Base-by-base conservation (phyloP, 2,888 invertebrate species). In the Chironomus tentans region DNA sequence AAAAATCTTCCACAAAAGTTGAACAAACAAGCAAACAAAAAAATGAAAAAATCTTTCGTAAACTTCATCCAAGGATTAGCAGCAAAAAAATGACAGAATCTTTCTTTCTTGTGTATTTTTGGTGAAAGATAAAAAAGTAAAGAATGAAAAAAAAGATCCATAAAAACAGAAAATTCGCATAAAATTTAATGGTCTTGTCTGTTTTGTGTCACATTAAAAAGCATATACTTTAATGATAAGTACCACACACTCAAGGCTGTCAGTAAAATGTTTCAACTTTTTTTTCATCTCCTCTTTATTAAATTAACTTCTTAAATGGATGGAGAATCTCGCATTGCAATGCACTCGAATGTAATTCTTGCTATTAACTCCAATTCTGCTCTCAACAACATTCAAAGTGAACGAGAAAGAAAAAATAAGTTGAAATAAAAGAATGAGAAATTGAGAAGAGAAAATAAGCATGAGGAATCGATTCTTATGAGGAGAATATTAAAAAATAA, bases 191-290 rank as follows among this genome's bases (percentile, higher is more conserved):
- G 65, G 18, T 22, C 13, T 65, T 65, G 65, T 65, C 65, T 65
- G 65, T 65, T 65, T 65, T 65, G 21, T 65, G 65, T 65, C 65
- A 65, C 22, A 65, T 65, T 65, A 65, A 22, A 65, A 65, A 65
- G 65, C 22, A 38, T 38, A 65, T 65, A 21, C 65, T 22, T 18
- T 21, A 65, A 65, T 65, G 65, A 65, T 65, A 65, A 65, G 65
- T 65, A 22, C 65, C 65, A 65, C 65, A 65, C 65, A 65, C 22
- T 21, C 65, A 18, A 18, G 22, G 65, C 22, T 12, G 65, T 21
- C 65, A 65, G 21, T 22, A 65, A 65, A 65, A 65, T 65, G 65
- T 7, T 65, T 65, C 65, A 22, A 65, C 18, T 65, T 22, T 18
- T 13, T 21, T 65, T 56, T 56, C 15, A 13, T 38, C 10, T 38